Percentiles rank a stretch among this genome's conserved stretches.
Evolutionary conservation across 1,140 invertebrate species (phyloP).

Genomic region (Drosophila grimshawi): DNA sequence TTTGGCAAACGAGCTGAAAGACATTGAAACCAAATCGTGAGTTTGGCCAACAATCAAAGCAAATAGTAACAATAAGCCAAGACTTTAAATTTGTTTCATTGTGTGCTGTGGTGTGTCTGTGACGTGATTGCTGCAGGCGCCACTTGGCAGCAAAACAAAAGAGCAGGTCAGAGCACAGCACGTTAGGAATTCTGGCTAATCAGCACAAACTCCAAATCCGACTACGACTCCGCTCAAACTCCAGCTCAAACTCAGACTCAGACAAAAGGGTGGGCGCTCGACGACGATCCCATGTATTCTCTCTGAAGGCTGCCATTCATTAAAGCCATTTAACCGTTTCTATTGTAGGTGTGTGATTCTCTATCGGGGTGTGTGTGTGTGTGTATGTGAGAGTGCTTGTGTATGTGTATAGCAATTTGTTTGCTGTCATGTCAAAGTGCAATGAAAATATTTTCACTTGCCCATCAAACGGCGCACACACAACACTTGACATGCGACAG

Average conservation of each 20-base stretch:
- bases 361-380: neutral
- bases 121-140: conserved; percentile 81
- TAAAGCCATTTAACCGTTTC: conserved; percentile 69
- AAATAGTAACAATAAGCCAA: conserved; percentile 65
- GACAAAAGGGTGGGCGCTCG: conserved; percentile 64
- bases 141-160: conserved; percentile 79
- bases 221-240: conserved; percentile 5
- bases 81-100: conserved; percentile 24
- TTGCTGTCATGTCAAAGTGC: conserved; percentile 81
- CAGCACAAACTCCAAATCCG: conserved; percentile 53
- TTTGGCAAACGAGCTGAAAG: conserved; percentile 68
- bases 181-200: conserved; percentile 78
- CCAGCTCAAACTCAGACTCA: neutral
- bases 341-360: conserved; percentile 37
- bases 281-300: conserved; percentile 70
- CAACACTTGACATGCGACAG: conserved; percentile 75
- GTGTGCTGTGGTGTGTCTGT: conserved; percentile 61
- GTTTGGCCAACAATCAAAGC: conserved; percentile 67
- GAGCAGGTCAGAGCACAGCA: conserved; percentile 54
- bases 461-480: conserved; percentile 41
- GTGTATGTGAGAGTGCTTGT: conserved; percentile 31
- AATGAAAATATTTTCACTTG: conserved; percentile 83
- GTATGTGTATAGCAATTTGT: conserved; percentile 65
- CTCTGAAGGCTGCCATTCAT: conserved; percentile 77
- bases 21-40: conserved; percentile 79